Evolutionary conservation across 2,888 invertebrate genomes (phyloP), one percentile per base, ranked within the genome.

Genomic region (Euphydryas editha): DNA sequence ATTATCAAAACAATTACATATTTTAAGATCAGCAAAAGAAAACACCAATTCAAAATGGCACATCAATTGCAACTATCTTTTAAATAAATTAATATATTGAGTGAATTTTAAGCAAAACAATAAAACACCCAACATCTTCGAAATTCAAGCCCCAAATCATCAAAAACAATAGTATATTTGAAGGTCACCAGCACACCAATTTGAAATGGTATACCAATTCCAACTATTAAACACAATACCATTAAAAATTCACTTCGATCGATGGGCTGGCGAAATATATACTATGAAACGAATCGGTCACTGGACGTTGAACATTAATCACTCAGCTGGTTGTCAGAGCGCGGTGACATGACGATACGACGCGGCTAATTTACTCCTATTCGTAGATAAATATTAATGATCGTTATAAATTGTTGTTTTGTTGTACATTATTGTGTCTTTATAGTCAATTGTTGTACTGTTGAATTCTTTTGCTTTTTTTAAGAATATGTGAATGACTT

Each of bases 291-390:
- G 65, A 68, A 60, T 56, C 61, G 20, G 36, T 51, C 51, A 49
- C 49, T 21, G 13, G 49, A 49, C 49, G 8, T 5, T 46, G 17
- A n/a, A 21, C 60, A 72, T 72, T 65, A 66, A 72, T 72, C 74
- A 74, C 62, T 71, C 73, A 68, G 36, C 20, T 55, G 56, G 66
- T 54, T 67, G 73, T 72, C 72, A 59, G 54, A 59, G 65, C 44
- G 24, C 65, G 64, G 63, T 68, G 72, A 68, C 69, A 65, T 56
- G 68, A 68, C 71, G 71, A 61, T 71, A 57, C 67, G 65, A 66
- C 70, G 61, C 66, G 64, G 67, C 72, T 73, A 66, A 73, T 72
- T 71, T 69, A 73, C 72, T 70, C 59, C 69, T 69, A 71, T 66
- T 51, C 57, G 58, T 65, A 65, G 60, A 65, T 65, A 65, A 61